A percentile compares a stretch with the other conserved stretches of the same genome.
Evolutionary conservation across 2,888 invertebrate genomes (phyloP).

Genomic region (Glaucopsyche alexis): DNA sequence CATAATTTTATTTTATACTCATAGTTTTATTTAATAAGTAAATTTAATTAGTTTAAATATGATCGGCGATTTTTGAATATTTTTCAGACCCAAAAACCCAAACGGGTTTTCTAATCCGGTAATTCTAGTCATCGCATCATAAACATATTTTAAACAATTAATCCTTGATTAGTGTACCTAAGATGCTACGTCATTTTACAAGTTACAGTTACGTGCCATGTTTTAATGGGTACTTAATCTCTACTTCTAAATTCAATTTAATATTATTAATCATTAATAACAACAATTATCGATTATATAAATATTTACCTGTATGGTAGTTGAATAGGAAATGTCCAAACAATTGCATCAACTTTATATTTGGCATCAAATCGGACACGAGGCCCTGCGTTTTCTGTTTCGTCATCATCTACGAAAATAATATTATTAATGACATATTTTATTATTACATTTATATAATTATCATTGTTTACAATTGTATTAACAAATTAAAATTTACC

Average conservation of each 20-base stretch:
- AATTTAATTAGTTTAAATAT: too few species aligned
- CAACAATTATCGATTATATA: too few species aligned
- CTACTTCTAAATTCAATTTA: too few species aligned
- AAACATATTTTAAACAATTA: background rate
- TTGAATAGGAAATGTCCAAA: slow-evolving; percentile 90
- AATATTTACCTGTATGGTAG: slow-evolving; percentile 81
- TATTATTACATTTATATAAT: too few species aligned
- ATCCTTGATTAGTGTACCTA: too few species aligned
- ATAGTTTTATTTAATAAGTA: too few species aligned
- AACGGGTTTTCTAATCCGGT: background rate
- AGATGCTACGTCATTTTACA: too few species aligned
- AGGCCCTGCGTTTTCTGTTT: slow-evolving; percentile 81
- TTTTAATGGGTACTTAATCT: too few species aligned
- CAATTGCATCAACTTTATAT: slow-evolving; percentile 87
- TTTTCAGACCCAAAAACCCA: background rate
- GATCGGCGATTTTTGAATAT: background rate
- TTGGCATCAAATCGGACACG: slow-evolving; percentile 91
- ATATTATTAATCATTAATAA: too few species aligned
- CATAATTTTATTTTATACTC: background rate
- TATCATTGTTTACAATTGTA: too few species aligned
- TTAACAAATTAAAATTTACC: background rate
- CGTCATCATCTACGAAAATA: slow-evolving; percentile 67
- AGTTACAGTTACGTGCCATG: too few species aligned
- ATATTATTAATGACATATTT: too few species aligned
- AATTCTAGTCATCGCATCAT: background rate